phyloP scores from a whole-genome alignment of 2,113 vertebrate species.

The Corvus hawaiiensis region DNA sequence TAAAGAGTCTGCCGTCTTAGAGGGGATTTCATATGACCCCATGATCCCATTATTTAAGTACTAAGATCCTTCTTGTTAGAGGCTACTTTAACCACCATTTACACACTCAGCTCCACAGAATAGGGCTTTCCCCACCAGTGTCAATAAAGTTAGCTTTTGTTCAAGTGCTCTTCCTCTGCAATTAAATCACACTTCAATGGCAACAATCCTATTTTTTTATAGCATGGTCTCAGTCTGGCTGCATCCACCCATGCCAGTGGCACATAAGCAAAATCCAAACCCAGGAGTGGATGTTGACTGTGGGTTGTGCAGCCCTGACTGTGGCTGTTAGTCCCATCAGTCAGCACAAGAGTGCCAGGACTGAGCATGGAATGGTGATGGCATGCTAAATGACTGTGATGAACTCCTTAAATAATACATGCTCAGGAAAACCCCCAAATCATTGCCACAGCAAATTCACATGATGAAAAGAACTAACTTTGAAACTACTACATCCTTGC shows the following conservation, averaged over 20 bases:
- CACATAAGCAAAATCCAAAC: neutral
- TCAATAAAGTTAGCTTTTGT: constrained; percentile 34
- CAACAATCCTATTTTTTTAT: neutral
- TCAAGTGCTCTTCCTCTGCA: neutral
- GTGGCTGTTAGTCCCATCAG: neutral
- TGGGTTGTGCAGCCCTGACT: accelerated
- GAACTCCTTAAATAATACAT: neutral
- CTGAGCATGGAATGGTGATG: neutral
- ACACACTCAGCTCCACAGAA: neutral
- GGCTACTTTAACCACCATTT: constrained; percentile 29
- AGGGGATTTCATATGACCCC: constrained; percentile 37
- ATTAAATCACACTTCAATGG: neutral
- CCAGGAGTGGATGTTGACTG: accelerated
- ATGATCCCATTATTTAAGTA: constrained; percentile 46
- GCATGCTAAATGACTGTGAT: neutral
- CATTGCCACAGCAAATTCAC: neutral
- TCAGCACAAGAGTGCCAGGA: neutral
- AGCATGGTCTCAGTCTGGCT: neutral
- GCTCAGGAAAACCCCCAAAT: neutral
- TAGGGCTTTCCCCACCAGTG: neutral
- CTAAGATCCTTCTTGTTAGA: constrained; percentile 37
- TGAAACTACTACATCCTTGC: neutral
- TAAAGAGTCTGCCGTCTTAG: constrained; percentile 21
- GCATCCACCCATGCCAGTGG: neutral
- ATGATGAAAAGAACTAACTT: neutral